Base-by-base conservation (phyloP, 2,888 invertebrate genomes). In the Noctua janthe region DNA sequence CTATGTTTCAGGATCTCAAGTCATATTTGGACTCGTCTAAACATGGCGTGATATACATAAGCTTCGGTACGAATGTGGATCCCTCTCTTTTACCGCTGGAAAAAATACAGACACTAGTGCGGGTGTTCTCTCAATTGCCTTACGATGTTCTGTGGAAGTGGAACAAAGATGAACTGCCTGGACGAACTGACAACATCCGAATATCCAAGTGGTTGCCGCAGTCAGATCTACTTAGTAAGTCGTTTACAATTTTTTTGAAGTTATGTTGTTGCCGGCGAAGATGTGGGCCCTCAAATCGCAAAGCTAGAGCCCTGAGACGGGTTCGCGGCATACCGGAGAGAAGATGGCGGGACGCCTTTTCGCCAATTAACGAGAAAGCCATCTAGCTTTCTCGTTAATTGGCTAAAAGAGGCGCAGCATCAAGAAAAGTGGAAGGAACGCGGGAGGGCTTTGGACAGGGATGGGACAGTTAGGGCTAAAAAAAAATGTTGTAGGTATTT, bases 131-230 rank as follows among this genome's bases (percentile, higher is more conserved):
- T 0, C 81, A 91, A 74, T 80, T 95, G 8, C 92, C 93, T 1
- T 95, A 94, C 72, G 91, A 95, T 77, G 88, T 96, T 20, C 77
- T 95, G 15, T 94, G 93, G 92, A 95, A 95, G 83, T 95, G 93
- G 92, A 92, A 94, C 82, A 84, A 85, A 43, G 93, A 94, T 59
- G 90, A 91, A 49, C 59, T 95, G 17, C 91, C 92, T 49, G 92
- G 91, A 59, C 82, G 85, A 29, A 84, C 92, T 0, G 78, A 88
- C 2, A 95, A 95, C 74, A 93, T 95, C 1, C 92, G 85, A 69
- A 92, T 95, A 78, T 89, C 88, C 0, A 94, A 94, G 88, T 95
- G 95, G 95, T 71, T 95, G 10, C 94, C 95, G 0, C 95, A 95
- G 62, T 87, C 92, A 0, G 92, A 94, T 82, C 59, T 94, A 47